Conservation (phyloP, 2,888 invertebrate species). For the Nomada fucata region DNA sequence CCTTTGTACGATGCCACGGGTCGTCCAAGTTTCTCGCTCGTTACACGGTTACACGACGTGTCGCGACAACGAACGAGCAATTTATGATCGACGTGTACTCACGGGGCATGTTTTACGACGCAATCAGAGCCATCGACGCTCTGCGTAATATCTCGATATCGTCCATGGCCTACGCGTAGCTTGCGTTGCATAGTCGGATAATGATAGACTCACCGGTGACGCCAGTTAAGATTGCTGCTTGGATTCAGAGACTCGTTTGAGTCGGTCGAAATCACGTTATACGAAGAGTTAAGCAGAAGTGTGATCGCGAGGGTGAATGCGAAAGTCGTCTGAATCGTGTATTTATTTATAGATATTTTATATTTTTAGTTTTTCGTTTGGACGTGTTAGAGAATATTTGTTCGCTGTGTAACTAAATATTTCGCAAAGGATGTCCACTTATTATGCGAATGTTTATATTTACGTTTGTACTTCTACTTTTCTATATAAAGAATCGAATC, state of each 20-base stretch:
- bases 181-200: constrained; percentile 46
- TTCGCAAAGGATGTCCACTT: too few relatives aligned
- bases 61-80: constrained; percentile 32
- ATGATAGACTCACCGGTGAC: constrained; percentile 54
- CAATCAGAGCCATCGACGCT: constrained; percentile 55
- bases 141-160: constrained; percentile 51
- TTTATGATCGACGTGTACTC: constrained; percentile 64
- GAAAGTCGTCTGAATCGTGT: too few relatives aligned
- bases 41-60: constrained; percentile 21
- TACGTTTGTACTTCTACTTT: too few relatives aligned
- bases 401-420: too few relatives aligned
- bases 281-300: constrained; percentile 58
- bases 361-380: too few relatives aligned
- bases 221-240: constrained; percentile 47
- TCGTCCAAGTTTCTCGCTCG: constrained; percentile 31
- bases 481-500: too few relatives aligned
- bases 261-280: constrained; percentile 5
- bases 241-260: background rate
- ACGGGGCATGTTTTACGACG: constrained; percentile 63
- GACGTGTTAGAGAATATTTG: too few relatives aligned
- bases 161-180: constrained; percentile 18
- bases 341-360: too few relatives aligned
- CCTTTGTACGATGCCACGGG: background rate
- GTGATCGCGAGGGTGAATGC: constrained; percentile 56
- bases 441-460: too few relatives aligned